Percentiles rank a stretch among this genome's conserved stretches.
Evolutionary conservation across 2,888 invertebrate genomes (phyloP).

Genomic region (Chelonus formosanus): DNA sequence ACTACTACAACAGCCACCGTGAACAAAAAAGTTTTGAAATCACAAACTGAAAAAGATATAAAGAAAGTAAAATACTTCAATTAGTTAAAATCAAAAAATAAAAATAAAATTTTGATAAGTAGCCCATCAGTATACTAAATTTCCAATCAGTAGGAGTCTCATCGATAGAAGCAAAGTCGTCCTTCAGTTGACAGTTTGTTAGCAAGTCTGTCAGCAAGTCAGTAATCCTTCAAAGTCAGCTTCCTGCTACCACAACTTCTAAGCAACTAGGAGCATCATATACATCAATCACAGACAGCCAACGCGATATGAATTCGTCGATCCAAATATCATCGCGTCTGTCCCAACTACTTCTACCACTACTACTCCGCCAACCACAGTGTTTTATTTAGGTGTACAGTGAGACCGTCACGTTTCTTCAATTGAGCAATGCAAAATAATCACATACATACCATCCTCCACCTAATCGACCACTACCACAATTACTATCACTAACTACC

Average conservation of each 20-base stretch:
- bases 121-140: slow-evolving; percentile 64
- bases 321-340: slow-evolving; percentile 43
- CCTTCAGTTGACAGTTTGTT: slow-evolving; percentile 54
- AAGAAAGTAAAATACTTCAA: slow-evolving; percentile 49
- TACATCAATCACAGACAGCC: slow-evolving; percentile 37
- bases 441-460: slow-evolving; percentile 64
- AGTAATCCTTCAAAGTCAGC: slow-evolving; percentile 48
- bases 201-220: slow-evolving; percentile 42
- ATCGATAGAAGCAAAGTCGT: slow-evolving; percentile 44
- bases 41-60: slow-evolving; percentile 38
- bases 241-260: slow-evolving; percentile 58
- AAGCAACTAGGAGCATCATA: slow-evolving; percentile 57
- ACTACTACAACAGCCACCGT: slow-evolving; percentile 63
- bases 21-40: slow-evolving; percentile 49
- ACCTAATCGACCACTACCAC: slow-evolving; percentile 50
- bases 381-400: slow-evolving; percentile 45
- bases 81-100: slow-evolving; percentile 38
- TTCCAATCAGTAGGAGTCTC: slow-evolving; percentile 64
- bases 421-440: slow-evolving; percentile 63
- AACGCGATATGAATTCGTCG: slow-evolving; percentile 36
- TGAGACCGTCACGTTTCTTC: slow-evolving; percentile 61
- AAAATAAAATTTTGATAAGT: slow-evolving; percentile 51
- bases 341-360: slow-evolving; percentile 51
- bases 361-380: slow-evolving; percentile 52
- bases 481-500: slow-evolving; percentile 53